These are phyloP conservation scores for Drosophila anceps DNA, from an alignment of 2,888 invertebrate species.

Conservation along the genomic window DNA sequence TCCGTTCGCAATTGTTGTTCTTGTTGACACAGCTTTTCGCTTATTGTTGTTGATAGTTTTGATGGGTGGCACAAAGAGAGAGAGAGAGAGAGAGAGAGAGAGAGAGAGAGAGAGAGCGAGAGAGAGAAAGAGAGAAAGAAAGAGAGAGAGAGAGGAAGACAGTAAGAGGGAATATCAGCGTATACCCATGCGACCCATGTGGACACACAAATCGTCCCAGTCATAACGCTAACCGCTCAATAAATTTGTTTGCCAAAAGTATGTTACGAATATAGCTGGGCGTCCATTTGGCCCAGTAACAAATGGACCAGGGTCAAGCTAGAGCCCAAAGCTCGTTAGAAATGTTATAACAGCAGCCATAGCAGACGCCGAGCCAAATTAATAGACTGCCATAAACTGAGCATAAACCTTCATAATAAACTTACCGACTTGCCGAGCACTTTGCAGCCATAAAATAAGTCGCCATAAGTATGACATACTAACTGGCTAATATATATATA, in stretches of 20 bases:
- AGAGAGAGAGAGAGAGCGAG: no score
- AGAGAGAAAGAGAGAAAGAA: no score
- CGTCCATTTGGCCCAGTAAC: slow-evolving; percentile 3
- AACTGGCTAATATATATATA: not conserved
- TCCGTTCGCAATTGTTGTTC: slow-evolving; percentile 44
- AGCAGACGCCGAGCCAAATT: slow-evolving; percentile 19
- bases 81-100: not conserved
- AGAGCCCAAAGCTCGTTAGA: slow-evolving; percentile 34
- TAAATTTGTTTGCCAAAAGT: slow-evolving; percentile 45
- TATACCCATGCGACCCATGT: slow-evolving; percentile 2
- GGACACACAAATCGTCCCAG: slow-evolving; percentile 22
- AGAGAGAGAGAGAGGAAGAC: not conserved
- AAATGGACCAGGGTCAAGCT: slow-evolving; percentile 14
- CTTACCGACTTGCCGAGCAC: slow-evolving; percentile 27
- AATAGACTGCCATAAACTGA: slow-evolving; percentile 38
- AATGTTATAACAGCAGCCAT: slow-evolving; percentile 29
- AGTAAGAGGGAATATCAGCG: not conserved
- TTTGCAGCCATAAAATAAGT: slow-evolving; percentile 12
- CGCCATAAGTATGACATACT: slow-evolving; percentile 20
- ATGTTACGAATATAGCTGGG: slow-evolving; percentile 33
- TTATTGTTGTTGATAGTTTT: slow-evolving; percentile 52
- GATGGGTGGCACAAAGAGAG: not conserved
- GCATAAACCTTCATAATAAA: slow-evolving; percentile 34
- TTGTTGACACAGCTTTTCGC: slow-evolving; percentile 37
- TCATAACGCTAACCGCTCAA: slow-evolving; percentile 50